These are phyloP conservation scores for Lonchura striata DNA, from an alignment of 2,113 vertebrate genomes.

Conservation along the genomic window DNA sequence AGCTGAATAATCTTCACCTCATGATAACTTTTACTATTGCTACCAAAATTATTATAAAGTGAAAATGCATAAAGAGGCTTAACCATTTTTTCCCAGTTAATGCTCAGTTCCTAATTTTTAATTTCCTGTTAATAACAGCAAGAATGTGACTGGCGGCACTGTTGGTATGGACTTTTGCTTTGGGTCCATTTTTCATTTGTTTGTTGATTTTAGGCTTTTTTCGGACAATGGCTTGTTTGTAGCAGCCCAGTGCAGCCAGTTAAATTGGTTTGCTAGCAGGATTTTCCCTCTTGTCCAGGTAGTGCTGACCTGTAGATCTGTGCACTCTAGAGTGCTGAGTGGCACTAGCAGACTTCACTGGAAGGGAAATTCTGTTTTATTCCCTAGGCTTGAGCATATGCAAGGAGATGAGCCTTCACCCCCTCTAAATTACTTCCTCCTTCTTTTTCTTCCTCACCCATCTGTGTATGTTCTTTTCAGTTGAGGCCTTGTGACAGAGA, in stretches of 20 bases:
- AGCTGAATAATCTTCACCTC: not conserved
- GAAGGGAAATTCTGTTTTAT: not conserved
- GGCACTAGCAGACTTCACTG: not conserved
- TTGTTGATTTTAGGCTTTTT: not conserved
- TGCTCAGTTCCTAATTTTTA: not conserved
- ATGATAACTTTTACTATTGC: not conserved
- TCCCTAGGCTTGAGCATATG: not conserved
- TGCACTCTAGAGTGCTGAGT: not conserved
- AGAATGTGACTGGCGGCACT: not conserved
- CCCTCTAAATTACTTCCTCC: not conserved
- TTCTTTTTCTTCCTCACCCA: not conserved
- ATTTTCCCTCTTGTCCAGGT: not conserved
- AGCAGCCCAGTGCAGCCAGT: not conserved
- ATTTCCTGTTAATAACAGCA: not conserved
- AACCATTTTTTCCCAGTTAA: not conserved
- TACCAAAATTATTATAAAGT: not conserved
- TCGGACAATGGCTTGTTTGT: not conserved
- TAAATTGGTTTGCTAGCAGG: not conserved
- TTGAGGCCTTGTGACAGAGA: not conserved
- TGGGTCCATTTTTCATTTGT: fast-evolving
- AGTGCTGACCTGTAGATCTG: not conserved
- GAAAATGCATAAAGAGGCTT: not conserved
- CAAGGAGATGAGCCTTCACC: not conserved
- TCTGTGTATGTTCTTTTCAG: not conserved
- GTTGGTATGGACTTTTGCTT: fast-evolving